Evolutionary conservation across 1,140 invertebrate species (phyloP), one percentile per base, ranked within the genome.

Genomic region (Anoplophora glabripennis): DNA sequence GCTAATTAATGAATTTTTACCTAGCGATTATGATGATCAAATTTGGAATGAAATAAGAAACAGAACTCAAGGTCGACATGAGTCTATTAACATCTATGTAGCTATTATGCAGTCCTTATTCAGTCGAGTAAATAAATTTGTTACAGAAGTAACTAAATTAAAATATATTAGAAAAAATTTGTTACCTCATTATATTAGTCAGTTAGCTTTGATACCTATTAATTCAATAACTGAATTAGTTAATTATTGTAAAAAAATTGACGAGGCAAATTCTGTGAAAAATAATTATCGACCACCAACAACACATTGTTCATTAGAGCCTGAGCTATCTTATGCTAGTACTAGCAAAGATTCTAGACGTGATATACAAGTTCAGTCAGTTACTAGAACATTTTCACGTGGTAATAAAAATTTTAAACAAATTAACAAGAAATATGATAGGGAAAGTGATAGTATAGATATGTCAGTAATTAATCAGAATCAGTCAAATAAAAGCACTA

Each of bases 61-160:
- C 9, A 34, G 72, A 4, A 68, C 72, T 11, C 70, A 73, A 48
- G 70, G 70, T 0, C 59, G 68, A 51, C 14, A 42, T 0, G 69
- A 73, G 46, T 63, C 65, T 40, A 70, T 73, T 8, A 53, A 47
- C 0, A 57, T 73, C 44, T 73, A 70, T 62, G 28, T 73, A 11
- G 57, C 72, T 1, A 61, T 72, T 8, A 69, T 73, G 68, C 11
- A 35, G 18, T 64, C 64, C 11, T 38, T 68, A 15, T 72, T 72
- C 44, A 65, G 66, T 5, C 49, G 64, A 7, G 33, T 73, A 33
- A 3, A 33, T n/a, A 33, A 21, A 34, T 42, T 49, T n/a, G 36
- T 58, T 10, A 5, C n/a, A 18, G 49, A 53, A 34, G 15, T 8
- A n/a, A 51, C 28, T 34, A 51, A 51, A 51, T 51, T 51, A 28